Percentiles rank a stretch among this genome's conserved stretches.
Evolutionary conservation across 2,888 invertebrate species (phyloP).

Genomic region (Meiosimyza platycephala): DNA sequence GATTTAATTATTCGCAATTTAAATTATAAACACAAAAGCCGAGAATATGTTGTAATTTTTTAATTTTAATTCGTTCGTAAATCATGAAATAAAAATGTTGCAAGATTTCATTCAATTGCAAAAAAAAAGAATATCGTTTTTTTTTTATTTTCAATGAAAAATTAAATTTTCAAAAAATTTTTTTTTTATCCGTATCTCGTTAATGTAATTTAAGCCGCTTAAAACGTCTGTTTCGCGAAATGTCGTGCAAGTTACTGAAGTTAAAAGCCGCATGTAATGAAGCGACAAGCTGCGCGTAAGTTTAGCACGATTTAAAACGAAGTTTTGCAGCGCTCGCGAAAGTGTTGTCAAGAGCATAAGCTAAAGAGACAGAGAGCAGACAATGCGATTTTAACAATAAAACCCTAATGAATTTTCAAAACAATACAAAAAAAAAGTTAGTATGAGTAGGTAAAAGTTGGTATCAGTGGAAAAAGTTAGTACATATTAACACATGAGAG

Average conservation of each 20-base stretch:
- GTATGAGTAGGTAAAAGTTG: too few species aligned
- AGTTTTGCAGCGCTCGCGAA: background rate
- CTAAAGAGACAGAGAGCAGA: background rate
- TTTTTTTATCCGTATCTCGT: constrained; percentile 1
- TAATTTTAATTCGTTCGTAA: too few species aligned
- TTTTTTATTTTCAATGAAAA: background rate
- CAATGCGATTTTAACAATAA: too few species aligned
- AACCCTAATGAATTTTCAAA: too few species aligned
- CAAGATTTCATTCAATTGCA: background rate
- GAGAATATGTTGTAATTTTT: too few species aligned
- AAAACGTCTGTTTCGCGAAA: constrained; percentile 59
- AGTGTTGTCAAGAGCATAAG: background rate
- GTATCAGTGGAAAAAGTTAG: too few species aligned
- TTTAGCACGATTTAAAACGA: background rate
- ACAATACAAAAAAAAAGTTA: too few species aligned
- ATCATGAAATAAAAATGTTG: too few species aligned
- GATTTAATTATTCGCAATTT: too few species aligned
- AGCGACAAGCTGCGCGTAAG: constrained; percentile 31
- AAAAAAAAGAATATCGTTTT: background rate
- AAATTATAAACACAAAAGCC: too few species aligned
- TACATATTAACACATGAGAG: constrained; percentile 1
- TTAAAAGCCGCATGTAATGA: constrained; percentile 37
- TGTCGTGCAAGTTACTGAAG: constrained; percentile 62
- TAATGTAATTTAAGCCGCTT: constrained; percentile 38
- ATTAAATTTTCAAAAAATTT: background rate